These are phyloP conservation scores for Phenganax subtilis DNA, from an alignment of 92 coral and sea anemone species.

Conservation along the genomic window DNA sequence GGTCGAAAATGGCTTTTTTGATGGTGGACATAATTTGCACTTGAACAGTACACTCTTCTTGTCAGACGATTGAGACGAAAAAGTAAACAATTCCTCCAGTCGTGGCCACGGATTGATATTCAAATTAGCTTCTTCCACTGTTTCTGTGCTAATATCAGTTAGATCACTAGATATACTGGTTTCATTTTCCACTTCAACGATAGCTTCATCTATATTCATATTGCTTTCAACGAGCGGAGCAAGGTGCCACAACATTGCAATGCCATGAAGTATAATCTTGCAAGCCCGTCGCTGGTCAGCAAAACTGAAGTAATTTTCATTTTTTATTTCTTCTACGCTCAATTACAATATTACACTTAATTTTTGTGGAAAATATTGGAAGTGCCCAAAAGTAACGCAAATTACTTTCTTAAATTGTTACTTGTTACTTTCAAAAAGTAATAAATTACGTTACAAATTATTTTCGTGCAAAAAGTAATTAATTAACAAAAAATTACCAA, in stretches of 20 bases:
- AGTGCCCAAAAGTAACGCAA: too few species aligned
- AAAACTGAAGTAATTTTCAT: neutral
- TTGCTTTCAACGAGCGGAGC: too few species aligned
- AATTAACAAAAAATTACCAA: too few species aligned
- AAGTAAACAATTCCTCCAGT: slow-evolving; percentile 16
- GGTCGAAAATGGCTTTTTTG: slow-evolving; percentile 23
- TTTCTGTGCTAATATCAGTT: slow-evolving; percentile 28
- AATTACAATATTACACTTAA: too few species aligned
- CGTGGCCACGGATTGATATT: slow-evolving; percentile 12
- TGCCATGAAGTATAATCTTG: slow-evolving; percentile 4
- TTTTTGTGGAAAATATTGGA: too few species aligned
- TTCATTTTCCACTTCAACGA: slow-evolving; percentile 14
- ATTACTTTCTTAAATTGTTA: too few species aligned
- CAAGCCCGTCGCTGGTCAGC: neutral
- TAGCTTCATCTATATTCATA: slow-evolving; percentile 2
- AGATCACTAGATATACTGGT: neutral
- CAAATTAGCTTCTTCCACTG: slow-evolving; percentile 15
- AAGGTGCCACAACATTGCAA: neutral
- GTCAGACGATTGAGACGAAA: slow-evolving; percentile 30
- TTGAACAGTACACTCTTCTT: slow-evolving; percentile 10
- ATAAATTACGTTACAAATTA: too few species aligned
- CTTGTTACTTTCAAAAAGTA: too few species aligned
- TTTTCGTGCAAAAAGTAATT: too few species aligned
- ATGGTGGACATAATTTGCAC: slow-evolving; percentile 26
- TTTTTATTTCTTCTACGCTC: neutral